Conservation (phyloP, 2,113 vertebrate genomes). For the Phainopepla nitens region DNA sequence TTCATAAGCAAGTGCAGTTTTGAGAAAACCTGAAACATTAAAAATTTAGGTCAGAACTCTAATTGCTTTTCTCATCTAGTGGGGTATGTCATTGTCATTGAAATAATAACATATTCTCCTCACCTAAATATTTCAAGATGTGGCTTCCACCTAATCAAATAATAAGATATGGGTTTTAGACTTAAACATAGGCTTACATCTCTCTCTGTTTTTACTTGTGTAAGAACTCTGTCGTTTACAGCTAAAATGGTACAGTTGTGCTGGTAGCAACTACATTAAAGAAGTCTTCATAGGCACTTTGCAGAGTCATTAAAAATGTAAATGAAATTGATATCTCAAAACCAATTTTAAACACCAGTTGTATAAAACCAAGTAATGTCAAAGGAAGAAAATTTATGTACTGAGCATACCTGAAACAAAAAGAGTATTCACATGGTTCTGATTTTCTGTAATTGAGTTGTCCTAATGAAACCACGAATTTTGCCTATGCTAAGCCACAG, state of each 20-base stretch:
- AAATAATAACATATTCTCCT: not conserved
- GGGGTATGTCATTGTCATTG: not conserved
- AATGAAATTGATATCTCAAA: not conserved
- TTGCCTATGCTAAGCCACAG: not conserved
- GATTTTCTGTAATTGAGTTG: not conserved
- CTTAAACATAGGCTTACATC: not conserved
- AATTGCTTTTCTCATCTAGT: not conserved
- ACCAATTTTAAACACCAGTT: not conserved
- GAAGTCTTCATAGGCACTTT: not conserved
- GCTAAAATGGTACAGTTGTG: not conserved
- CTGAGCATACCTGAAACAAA: not conserved
- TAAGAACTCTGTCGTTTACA: not conserved
- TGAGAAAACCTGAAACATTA: not conserved
- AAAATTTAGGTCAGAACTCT: not conserved
- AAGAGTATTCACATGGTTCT: rapidly evolving
- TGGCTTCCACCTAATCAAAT: not conserved
- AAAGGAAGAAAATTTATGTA: not conserved
- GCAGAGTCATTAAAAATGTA: not conserved
- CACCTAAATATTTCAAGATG: not conserved
- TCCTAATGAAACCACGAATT: not conserved
- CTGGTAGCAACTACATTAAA: not conserved
- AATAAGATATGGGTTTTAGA: not conserved
- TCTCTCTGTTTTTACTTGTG: not conserved
- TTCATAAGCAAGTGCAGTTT: not conserved
- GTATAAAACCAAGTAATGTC: not conserved